phyloP scores from a whole-genome alignment of 2,113 vertebrate species.

The Ellobius talpinus region DNA sequence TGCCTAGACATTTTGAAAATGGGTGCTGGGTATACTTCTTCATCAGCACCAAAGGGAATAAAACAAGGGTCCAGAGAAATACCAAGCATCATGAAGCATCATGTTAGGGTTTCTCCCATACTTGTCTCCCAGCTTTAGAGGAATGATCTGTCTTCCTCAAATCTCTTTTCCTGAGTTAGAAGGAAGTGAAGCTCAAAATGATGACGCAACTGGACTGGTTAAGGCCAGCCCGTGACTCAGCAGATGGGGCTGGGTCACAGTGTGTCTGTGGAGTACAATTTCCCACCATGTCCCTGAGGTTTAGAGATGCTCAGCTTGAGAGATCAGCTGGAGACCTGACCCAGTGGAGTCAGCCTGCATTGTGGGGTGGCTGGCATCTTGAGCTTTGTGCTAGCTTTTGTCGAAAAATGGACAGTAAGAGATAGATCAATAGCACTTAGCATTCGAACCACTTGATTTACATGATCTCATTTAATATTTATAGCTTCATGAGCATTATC shows the following conservation, averaged over 20 bases:
- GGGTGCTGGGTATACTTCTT: not conserved
- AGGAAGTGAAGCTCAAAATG: not conserved
- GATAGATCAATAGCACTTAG: slow-evolving; percentile 57
- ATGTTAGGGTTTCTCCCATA: not conserved
- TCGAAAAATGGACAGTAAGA: slow-evolving; percentile 26
- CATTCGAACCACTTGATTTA: not conserved
- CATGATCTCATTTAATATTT: slow-evolving; percentile 47
- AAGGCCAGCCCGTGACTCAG: not conserved
- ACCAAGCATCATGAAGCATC: not conserved
- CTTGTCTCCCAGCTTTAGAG: not conserved
- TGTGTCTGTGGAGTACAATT: not conserved
- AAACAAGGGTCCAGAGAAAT: not conserved
- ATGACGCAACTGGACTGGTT: no score
- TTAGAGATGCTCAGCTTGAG: not conserved
- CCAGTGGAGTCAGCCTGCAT: not conserved
- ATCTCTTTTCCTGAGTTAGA: not conserved
- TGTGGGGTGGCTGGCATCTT: not conserved
- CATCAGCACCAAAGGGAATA: not conserved
- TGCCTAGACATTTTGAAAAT: not conserved
- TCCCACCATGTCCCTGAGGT: not conserved
- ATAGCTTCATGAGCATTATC: not conserved
- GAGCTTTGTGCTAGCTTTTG: not conserved
- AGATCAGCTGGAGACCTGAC: not conserved
- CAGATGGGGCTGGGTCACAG: not conserved
- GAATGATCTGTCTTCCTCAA: not conserved